Evolutionary conservation across 2,888 invertebrate genomes (phyloP).

Genomic region (Piscicola geometra): DNA sequence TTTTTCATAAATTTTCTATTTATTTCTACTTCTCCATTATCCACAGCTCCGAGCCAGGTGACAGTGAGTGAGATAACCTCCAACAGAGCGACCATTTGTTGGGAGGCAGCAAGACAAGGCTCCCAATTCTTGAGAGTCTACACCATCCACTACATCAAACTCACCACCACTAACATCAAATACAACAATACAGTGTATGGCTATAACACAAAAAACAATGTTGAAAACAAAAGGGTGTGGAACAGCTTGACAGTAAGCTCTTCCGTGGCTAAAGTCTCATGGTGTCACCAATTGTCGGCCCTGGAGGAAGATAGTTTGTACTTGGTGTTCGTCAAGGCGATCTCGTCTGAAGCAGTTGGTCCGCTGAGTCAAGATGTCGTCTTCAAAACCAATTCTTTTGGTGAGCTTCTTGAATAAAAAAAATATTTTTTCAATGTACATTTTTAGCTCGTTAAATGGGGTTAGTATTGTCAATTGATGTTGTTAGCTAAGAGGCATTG

Average conservation of each 20-base stretch:
- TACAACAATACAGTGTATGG: not conserved
- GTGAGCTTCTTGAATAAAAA: no score
- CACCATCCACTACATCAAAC: not conserved
- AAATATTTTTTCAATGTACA: no score
- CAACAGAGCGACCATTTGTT: slow-evolving; percentile 15
- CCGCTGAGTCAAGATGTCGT: slow-evolving; percentile 1
- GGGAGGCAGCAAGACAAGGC: not conserved
- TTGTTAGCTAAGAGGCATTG: no score
- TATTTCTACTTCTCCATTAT: not conserved
- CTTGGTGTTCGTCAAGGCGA: not conserved
- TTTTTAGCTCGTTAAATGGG: no score
- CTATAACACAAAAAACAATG: not conserved
- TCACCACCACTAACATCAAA: not conserved
- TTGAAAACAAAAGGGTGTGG: not conserved
- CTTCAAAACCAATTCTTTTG: not conserved
- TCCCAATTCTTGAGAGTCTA: not conserved
- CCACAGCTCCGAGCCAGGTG: slow-evolving; percentile 7
- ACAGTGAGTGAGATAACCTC: not conserved
- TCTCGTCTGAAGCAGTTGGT: not conserved
- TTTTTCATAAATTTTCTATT: not conserved
- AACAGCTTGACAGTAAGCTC: not conserved
- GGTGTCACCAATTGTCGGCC: not conserved
- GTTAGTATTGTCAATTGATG: no score
- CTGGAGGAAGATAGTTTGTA: not conserved
- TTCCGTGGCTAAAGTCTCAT: not conserved